phyloP scores from a whole-genome alignment of 2,797 vertebrate genomes.

The Dallia pectoralis region DNA sequence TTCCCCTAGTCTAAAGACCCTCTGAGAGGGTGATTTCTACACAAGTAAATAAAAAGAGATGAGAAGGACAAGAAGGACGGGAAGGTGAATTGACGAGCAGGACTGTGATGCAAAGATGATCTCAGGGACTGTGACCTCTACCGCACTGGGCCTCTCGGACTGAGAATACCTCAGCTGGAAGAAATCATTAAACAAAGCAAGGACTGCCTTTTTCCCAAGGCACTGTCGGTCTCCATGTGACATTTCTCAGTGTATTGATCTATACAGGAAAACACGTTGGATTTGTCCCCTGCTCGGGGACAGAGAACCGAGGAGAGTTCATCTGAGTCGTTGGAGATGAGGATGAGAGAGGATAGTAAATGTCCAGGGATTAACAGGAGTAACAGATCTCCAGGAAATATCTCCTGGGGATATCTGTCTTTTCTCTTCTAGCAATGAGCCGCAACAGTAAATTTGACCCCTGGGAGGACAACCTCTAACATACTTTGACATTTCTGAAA shows the following conservation, averaged over 20 bases:
- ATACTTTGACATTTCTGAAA: too few relatives aligned
- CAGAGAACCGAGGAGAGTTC: neutral
- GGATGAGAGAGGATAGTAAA: slow-evolving; percentile 15
- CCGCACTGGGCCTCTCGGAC: slow-evolving; percentile 31
- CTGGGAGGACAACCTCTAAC: too few relatives aligned
- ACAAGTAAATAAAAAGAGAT: neutral
- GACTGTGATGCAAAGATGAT: slow-evolving; percentile 63
- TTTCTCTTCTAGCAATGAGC: neutral
- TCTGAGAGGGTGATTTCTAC: neutral
- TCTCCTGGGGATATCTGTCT: neutral
- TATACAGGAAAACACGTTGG: slow-evolving; percentile 21
- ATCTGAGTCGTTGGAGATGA: slow-evolving; percentile 27
- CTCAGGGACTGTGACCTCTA: slow-evolving; percentile 32
- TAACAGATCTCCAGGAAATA: slow-evolving; percentile 22
- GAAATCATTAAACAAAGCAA: slow-evolving; percentile 74
- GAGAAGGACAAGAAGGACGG: neutral
- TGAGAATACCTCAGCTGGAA: slow-evolving; percentile 68
- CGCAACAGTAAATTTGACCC: neutral
- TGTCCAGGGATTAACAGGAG: neutral
- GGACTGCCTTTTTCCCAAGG: slow-evolving; percentile 59
- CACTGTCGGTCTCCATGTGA: slow-evolving; percentile 3
- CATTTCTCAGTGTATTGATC: slow-evolving; percentile 21
- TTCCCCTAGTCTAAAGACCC: neutral
- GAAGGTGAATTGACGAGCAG: neutral
- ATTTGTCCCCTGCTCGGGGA: slow-evolving; percentile 43